Evolutionary conservation across 2,113 vertebrate genomes (phyloP), one percentile per base, ranked within the genome.

Genomic region (Charina bottae): DNA sequence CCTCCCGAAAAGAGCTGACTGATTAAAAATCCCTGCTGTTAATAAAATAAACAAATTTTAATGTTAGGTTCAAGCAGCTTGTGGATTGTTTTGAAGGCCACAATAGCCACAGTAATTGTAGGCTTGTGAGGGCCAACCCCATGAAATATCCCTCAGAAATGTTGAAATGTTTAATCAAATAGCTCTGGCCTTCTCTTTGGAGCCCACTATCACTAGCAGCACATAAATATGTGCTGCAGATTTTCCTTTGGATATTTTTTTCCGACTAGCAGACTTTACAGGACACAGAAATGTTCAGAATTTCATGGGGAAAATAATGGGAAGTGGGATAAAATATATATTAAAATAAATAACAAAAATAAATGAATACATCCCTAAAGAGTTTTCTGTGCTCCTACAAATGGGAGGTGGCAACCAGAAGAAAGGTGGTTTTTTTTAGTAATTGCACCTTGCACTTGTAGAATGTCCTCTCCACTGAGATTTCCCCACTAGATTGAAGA

Each of bases 1-100:
- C 90, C 28, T 55, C 49, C 49, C 4, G 91, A 91, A 13, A 60
- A 64, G 86, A 10, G 86, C 94, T 93, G 93, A 78, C 86, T 93
- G 56, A 88, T 84, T 33, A 78, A 87, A 87, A 85, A 58, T 49
- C 2, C 2, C 33, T n/a, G 0, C 1, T 60, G 60, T 93, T 83
- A 93, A 11, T 26, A 87, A 9, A 89, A 46, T 89, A 90, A 68
- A 13, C 84, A 92, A 64, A 86, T 11, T 42, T 54, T 83, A 9
- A 28, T 33, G 58, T 12, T 64, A 10, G 53, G 83, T 28, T 86
- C 46, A 56, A n/a, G 59, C 15, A 46, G 46, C 17, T 49, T 24
- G 55, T 84, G 58, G 10, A 53, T 58, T 49, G 15, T 17, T 0
- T 17, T 83, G 37, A 87, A 55, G 56, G 28, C 91, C 28, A 21